Evolutionary conservation across 2,888 invertebrate genomes (phyloP).

Genomic region (Onchidella celtica): DNA sequence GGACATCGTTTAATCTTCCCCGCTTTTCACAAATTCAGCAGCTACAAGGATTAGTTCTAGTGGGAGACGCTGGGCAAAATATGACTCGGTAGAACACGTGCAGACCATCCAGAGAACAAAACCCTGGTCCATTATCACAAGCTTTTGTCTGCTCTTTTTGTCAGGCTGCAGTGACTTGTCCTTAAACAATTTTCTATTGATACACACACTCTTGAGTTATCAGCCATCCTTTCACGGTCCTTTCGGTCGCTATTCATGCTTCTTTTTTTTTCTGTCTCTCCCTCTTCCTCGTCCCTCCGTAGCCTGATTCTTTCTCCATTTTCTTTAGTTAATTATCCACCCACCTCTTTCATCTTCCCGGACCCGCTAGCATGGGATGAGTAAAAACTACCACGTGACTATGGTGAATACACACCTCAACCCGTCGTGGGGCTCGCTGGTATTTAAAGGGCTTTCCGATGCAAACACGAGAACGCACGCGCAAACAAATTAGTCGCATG

Average conservation of each 20-base stretch:
- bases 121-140: constrained; percentile 16
- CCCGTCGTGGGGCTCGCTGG: not conserved
- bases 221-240: not conserved
- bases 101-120: not conserved
- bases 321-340: constrained; percentile 18
- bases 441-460: constrained; percentile 27
- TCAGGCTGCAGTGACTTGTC: constrained; percentile 25
- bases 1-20: no score
- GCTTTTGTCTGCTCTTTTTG: constrained; percentile 31
- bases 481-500: constrained; percentile 39
- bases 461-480: constrained; percentile 31
- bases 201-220: constrained; percentile 33
- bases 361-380: not conserved
- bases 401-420: not conserved
- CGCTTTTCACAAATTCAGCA: no score
- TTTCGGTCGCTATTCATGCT: not conserved
- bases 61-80: no score
- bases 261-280: not conserved
- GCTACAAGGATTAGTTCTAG: no score
- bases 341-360: not conserved
- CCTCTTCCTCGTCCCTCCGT: not conserved
- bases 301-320: constrained; percentile 1
- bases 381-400: constrained; percentile 12
- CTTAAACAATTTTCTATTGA: constrained; percentile 8
- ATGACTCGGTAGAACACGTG: constrained; percentile 38